A percentile compares a stretch with the other conserved stretches of the same genome.
phyloP scores from a whole-genome alignment of 1,140 invertebrate species.

The Penaeus vannamei region DNA sequence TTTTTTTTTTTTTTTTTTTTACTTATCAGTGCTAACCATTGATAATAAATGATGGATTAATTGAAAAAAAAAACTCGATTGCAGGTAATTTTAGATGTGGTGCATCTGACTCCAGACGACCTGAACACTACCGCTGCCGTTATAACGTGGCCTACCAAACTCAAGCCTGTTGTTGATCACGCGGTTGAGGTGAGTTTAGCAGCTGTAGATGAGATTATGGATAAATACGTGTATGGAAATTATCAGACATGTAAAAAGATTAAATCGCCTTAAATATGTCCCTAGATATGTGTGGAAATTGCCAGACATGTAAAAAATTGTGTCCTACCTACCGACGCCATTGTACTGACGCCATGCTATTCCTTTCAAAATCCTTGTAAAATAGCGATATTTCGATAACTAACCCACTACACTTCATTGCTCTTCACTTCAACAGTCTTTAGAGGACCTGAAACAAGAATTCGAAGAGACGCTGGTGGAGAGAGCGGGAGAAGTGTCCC shows the following conservation, averaged over 20 bases:
- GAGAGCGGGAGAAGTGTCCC: conserved; percentile 80
- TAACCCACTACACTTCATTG: conserved; percentile 6
- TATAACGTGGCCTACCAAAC: conserved; percentile 81
- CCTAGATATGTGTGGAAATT: too few relatives aligned
- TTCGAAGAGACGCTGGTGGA: conserved; percentile 84
- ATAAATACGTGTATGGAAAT: neutral
- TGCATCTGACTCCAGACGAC: conserved; percentile 78
- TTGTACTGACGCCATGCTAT: too few relatives aligned
- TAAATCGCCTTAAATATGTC: too few relatives aligned
- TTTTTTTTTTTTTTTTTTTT: too few relatives aligned
- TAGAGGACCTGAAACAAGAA: conserved; percentile 84
- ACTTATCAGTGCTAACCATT: too few relatives aligned
- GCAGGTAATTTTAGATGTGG: conserved; percentile 78
- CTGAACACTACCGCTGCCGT: conserved; percentile 79
- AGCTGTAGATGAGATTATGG: neutral
- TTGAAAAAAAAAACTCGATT: neutral
- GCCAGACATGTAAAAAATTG: too few relatives aligned
- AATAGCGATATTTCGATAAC: neutral
- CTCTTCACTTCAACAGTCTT: conserved; percentile 73
- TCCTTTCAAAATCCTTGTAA: neutral
- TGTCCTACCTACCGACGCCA: too few relatives aligned
- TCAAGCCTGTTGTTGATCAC: conserved; percentile 81
- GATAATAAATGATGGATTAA: neutral
- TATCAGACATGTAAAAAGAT: too few relatives aligned
- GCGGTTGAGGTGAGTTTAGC: conserved; percentile 75